Evolutionary conservation across 2,797 vertebrate genomes (phyloP), one percentile per base, ranked within the genome.

Genomic region (Ciconia nigra): DNA sequence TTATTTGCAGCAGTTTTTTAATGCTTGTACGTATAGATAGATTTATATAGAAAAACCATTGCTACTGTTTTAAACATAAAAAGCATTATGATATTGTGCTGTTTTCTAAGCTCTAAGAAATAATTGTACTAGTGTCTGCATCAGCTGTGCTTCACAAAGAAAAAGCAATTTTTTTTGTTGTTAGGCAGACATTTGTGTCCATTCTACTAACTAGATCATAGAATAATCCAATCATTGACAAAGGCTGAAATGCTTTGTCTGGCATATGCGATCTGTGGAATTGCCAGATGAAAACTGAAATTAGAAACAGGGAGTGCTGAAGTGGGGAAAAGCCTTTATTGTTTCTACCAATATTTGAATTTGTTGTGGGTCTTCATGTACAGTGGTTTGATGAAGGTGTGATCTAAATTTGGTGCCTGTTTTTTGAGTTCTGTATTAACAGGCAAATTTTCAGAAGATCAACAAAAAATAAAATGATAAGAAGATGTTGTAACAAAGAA

Each of bases 181-280:
- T 95, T 87, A 52, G 88, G 65, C 81, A 94, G 91, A 87, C 88
- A 71, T 97, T 96, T 97, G 80, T 96, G 90, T 93, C 91, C 94
- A 92, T 96, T 92, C 86, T 66, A 28, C 93, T 97, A 97, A 97
- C 95, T 83, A 96, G 93, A 97, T 97, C 95, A 97, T n/a, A 55
- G 86, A 95, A 87, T 97, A 97, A 97, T 97, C 74, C 90, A 95
- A 95, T 96, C 90, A 96, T 58, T 67, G 95, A 25, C 85, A 92
- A 72, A 93, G 90, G 71, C 86, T 87, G 26, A 95, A 87, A 90
- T 91, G 90, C 83, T 93, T 94, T 93, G 93, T 92, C 94, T 95
- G 88, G 63, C 78, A 55, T 91, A 76, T 35, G 86, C 7, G 39
- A 76, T 95, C 79, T 96, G 83, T 89, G 82, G 92, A 84, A 81